Evolutionary conservation across 2,888 invertebrate genomes (phyloP), one percentile per base, ranked within the genome.

Genomic region (Anodontia alba): DNA sequence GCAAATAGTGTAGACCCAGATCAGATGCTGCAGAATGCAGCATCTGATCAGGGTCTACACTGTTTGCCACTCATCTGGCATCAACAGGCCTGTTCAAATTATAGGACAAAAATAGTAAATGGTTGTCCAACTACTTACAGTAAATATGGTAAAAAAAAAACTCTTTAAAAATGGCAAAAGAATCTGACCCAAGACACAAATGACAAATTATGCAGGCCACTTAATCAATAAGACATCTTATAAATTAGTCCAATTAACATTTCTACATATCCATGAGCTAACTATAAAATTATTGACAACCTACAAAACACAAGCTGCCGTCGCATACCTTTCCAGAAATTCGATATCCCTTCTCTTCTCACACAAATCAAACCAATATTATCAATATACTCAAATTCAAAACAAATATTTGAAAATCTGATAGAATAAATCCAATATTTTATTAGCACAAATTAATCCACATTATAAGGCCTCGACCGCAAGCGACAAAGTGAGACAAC

Each of bases 351-450:
- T 26, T 57, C 7, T 23, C 57, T 26, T 38, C 12, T 38, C 38
- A 12, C 38, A 38, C 5, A 38, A 38, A 38, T 38, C 38, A 38
- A 38, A 57, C 23, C 57, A 23, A 57, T n/a, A 57, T 57, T 17
- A 57, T 57, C 57, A 57, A 57, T 57, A 57, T 57, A 3, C 29
- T 57, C 57, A 26, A 57, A 57, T 57, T 57, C 57, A 57, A 57
- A n/a, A 57, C 23, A 57, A 57, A 57, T 57, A 57, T 57, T 57
- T 57, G 57, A 57, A 57, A 57, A 57, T 57, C 57, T 57, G 57
- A 57, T 57, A 57, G 57, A 12, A 62, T 62, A 62, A 62, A 62
- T 62, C 62, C 62, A 62, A 62, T 62, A 62, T 62, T 62, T 62
- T 62, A 62, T 62, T 62, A 62, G 33, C 29, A 31, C 33, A 62